Evolutionary conservation across 2,113 vertebrate species (phyloP), one percentile per base, ranked within the genome.

Genomic region (Ceyx margarethae): DNA sequence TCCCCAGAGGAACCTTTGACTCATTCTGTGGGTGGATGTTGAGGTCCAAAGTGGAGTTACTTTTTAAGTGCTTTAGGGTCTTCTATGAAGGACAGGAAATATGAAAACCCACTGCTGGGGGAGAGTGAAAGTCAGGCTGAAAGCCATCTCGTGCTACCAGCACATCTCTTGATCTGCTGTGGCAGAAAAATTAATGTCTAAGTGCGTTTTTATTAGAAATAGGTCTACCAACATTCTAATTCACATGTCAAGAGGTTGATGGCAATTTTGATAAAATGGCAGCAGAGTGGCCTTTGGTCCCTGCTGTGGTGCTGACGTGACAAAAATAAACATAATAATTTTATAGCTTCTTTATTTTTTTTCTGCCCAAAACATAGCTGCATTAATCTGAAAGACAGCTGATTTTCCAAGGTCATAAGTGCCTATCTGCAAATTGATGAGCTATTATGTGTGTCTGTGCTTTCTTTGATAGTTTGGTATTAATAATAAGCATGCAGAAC

Each of bases 391-490:
- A 95, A 96, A 97, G 97, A 97, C 95, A 97, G 96, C 83, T 97
- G 96, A 96, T 96, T 98, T 97, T 97, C 97, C 97, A 97, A 98
- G 98, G 98, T 98, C 97, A 98, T 93, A 97, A 97, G 95, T 97
- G 93, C 95, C 92, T 93, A 91, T 90, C 94, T 96, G 93, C 87
- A 97, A 98, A 97, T 97, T 98, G 98, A 98, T 98, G 97, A 96
- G 96, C 96, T 97, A 95, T 98, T 98, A 97, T 96, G 96, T 8
- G 8, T 96, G 95, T 96, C 95, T 97, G 95, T 94, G 96, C 86
- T 85, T 96, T 97, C 95, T 97, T 94, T 96, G 93, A 96, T 97
- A 95, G 76, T 76, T 95, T 94, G 95, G 43, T 94, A 78, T 97
- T 97, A 97, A 96, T 96, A 97, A 97, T 96, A 95, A 5, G 82